phyloP scores from a whole-genome alignment of 2,888 invertebrate species.

The Mechanitis mazaeus region DNA sequence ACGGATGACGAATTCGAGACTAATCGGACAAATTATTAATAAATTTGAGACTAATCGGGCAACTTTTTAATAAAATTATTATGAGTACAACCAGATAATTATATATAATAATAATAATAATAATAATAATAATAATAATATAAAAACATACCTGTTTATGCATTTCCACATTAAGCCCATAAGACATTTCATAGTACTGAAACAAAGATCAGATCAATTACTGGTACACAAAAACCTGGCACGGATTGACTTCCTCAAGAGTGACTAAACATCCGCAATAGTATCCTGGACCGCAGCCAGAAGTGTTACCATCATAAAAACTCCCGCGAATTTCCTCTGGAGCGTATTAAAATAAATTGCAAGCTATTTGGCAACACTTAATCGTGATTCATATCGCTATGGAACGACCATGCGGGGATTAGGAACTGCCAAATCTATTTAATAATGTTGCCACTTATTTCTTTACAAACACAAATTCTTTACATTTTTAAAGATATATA shows the following conservation, averaged over 20 bases:
- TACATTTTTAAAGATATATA: no score
- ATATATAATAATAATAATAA: neutral
- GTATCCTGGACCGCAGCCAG: conserved; percentile 67
- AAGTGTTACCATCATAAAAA: conserved; percentile 76
- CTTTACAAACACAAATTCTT: no score
- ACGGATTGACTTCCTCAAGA: conserved; percentile 71
- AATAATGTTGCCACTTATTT: conserved; percentile 32
- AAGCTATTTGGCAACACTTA: conserved; percentile 76
- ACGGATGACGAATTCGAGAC: no score
- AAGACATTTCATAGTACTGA: conserved; percentile 99
- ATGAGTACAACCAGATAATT: conserved; percentile 5
- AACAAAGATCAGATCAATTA: conserved; percentile 75
- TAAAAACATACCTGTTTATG: conserved; percentile 91
- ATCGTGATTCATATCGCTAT: conserved; percentile 73
- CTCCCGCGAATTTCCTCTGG: conserved; percentile 69
- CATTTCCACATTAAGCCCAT: conserved; percentile 98
- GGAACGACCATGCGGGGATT: conserved; percentile 64
- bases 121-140: conserved; percentile 16
- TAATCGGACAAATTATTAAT: no score
- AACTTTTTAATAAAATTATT: no score
- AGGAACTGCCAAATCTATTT: conserved; percentile 64
- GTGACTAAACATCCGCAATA: conserved; percentile 73
- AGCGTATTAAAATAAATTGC: conserved; percentile 77
- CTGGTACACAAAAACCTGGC: conserved; percentile 67
- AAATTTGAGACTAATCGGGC: no score